Base-by-base conservation (phyloP, 2,113 vertebrate species). In the Psilopogon haemacephalus region DNA sequence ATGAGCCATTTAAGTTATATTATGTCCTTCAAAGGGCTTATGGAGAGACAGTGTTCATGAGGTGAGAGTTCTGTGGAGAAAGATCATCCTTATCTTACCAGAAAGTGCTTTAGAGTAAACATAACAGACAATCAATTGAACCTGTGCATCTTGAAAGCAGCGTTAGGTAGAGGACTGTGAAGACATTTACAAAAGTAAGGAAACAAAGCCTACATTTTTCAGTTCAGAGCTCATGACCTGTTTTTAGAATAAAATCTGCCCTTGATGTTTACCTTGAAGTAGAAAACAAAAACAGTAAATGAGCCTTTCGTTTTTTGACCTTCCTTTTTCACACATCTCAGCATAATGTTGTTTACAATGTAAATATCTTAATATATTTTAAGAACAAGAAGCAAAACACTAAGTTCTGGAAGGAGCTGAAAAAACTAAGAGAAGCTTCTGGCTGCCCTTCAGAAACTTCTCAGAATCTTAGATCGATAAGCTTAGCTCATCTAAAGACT, bases 401-500 rank as follows among this genome's bases (percentile, higher is more conserved):
- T 56, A 83, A 6, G 48, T 89, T 95, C 56, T 58, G 68, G 85
- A 83, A 86, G 74, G 30, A 95, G 55, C 8, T 89, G 88, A 87
- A 95, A 96, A 96, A 95, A 91, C 20, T 12, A 96, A 94, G 71
- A 83, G 85, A 82, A 97, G 88, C 21, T 95, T 91, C 86, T 97
- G 96, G 95, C 95, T 97, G 90, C 69, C 95, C 96, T 97, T 97
- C 94, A 97, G 70, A 92, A 95, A 78, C 40, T 90, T 91, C 72
- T 94, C 89, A 84, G 93, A 94, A 95, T 92, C n/a, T 33, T 69
- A 90, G 90, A 95, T 97, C 89, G 89, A 85, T 95, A 85, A 75
- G 60, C 21, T 90, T 86, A 71, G 60, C 74, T 96, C 50, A 81
- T 93, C 52, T 70, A 78, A 67, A 94, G 83, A 87, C 58, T 95